Evolutionary conservation across 1,140 invertebrate genomes (phyloP), one percentile per base, ranked within the genome.

Genomic region (Eueides isabella): DNA sequence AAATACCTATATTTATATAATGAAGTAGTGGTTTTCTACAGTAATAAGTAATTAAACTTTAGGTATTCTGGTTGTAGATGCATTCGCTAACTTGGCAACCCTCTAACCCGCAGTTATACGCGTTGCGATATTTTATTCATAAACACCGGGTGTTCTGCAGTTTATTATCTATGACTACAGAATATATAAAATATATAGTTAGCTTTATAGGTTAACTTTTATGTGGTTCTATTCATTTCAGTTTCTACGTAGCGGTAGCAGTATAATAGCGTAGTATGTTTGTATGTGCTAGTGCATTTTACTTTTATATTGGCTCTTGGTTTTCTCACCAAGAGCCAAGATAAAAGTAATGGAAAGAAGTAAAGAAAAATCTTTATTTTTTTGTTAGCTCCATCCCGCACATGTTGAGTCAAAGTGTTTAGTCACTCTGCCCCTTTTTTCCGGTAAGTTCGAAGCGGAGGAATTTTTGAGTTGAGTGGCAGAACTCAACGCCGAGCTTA

Each of bases 101-200:
- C 28, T 48, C 64, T 61, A 55, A 33, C 38, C 48, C 31, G 62
- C 67, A 67, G 44, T n/a, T 29, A 74, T 79, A 76, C 77, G 71
- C 74, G 77, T 70, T 80, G 70, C 38, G 77, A 83, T 83, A 82
- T 84, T 79, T 84, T 84, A 84, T 84, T 84, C 79, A 84, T 80
- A 78, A 76, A 69, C 66, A 74, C 75, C 70, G 78, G 74, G 48
- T 70, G 72, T 71, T 74, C 71, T 75, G 71, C 68, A 71, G 70
- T 70, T 68, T 82, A 79, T 79, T 72, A 72, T 72, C 66, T 77
- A 68, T 76, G 72, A 71, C 66, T 69, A 29, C 48, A 67, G 67
- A 72, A 72, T 72, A 72, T 48, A 72, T 67, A 66, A 61, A 48
- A 68, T n/a, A 63, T 64, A 61, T 44, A 72, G 28, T 48, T n/a